Evolutionary conservation across 1,140 invertebrate species (phyloP), one percentile per base, ranked within the genome.

Genomic region (Euglossa dilemma): DNA sequence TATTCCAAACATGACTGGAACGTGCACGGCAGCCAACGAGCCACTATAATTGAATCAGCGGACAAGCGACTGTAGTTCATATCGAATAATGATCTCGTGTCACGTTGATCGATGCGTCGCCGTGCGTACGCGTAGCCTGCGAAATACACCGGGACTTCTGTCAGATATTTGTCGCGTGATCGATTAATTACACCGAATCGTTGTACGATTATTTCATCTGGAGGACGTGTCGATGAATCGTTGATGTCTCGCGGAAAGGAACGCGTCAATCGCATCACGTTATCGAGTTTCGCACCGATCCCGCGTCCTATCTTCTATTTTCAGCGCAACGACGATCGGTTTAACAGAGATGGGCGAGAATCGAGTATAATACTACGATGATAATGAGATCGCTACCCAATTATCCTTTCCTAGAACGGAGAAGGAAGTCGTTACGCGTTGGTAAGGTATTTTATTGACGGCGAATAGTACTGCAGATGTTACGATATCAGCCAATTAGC

Each of bases 21-120:
- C 73, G 52, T 47, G 83, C 61, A 45, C 61, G 45, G 57, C 70
- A 76, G 50, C 57, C 66, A 54, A 43, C 57, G 18, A 47, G n/a
- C 54, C 66, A 63, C 50, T 74, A 52, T 89, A 89, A 89, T 89
- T 86, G 80, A 83, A 89, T 89, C 83, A 87, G 16, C 84, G 87
- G 56, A 79, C 83, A 89, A 89, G 87, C 84, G 87, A 87, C 85
- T 87, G 86, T 87, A 87, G 85, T 88, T 63, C 86, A 85, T 85
- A 87, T 73, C 87, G 87, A 88, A 80, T 88, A 88, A 88, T 88
- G 86, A 88, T 85, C 87, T 36, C 16, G 28, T 23, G 71, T 59
- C 14, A 25, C 63, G 54, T 76, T 82, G 63, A 82, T 76, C 85
- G 81, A 69, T 61, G 74, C 73, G 43, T 63, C 54, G 64, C 75